phyloP scores from a whole-genome alignment of 2,888 invertebrate species.

The Parascotia fuliginaria region DNA sequence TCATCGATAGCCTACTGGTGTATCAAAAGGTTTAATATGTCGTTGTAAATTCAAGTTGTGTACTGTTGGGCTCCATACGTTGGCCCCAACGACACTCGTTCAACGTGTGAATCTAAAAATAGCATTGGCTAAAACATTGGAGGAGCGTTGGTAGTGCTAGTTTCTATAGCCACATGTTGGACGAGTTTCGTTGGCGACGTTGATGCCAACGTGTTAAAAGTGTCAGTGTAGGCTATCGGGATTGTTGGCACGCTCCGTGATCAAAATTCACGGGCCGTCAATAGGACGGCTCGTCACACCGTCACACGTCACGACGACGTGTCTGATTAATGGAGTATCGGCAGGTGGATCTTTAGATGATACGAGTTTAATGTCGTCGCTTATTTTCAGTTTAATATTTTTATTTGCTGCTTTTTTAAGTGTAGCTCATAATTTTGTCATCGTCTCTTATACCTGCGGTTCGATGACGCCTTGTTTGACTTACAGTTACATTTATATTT shows the following conservation, averaged over 20 bases:
- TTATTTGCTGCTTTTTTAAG: not conserved
- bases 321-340: constrained; percentile 42
- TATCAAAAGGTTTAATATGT: constrained; percentile 22
- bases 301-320: constrained; percentile 32
- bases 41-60: constrained; percentile 27
- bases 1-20: constrained; percentile 9
- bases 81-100: too few relatives aligned
- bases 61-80: too few relatives aligned
- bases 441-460: too few relatives aligned
- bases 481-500: too few relatives aligned
- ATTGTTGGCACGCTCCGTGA: constrained; percentile 34
- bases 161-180: too few relatives aligned
- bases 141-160: too few relatives aligned
- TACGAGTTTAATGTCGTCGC: constrained; percentile 35
- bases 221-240: constrained; percentile 34
- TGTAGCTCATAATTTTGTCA: too few relatives aligned
- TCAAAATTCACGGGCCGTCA: constrained; percentile 43
- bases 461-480: too few relatives aligned
- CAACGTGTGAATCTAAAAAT: too few relatives aligned
- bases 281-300: constrained; percentile 29
- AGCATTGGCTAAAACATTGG: too few relatives aligned
- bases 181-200: too few relatives aligned
- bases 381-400: constrained; percentile 14
- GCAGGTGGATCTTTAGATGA: constrained; percentile 48
- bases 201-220: constrained; percentile 39